phyloP scores from a whole-genome alignment of 2,797 vertebrate genomes.

The Crax fasciolata region DNA sequence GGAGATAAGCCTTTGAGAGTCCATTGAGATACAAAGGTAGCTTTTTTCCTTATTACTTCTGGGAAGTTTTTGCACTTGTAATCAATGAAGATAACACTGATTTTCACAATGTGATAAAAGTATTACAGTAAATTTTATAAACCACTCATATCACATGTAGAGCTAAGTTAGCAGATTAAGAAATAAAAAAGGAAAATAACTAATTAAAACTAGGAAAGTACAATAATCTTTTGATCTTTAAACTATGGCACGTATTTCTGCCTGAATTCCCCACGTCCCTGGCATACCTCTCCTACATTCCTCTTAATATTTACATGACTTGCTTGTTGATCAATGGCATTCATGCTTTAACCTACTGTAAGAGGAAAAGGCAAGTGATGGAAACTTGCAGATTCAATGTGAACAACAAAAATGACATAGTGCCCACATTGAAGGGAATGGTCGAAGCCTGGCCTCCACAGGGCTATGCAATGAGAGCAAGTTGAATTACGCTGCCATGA shows the following conservation, averaged over 20 bases:
- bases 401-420: neutral
- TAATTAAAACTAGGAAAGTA: neutral
- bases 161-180: neutral
- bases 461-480: neutral
- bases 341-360: neutral
- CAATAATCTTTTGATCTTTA: neutral
- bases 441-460: neutral
- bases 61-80: neutral
- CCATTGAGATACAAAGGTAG: neutral
- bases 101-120: neutral
- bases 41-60: conserved; percentile 11
- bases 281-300: neutral
- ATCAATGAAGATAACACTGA: neutral
- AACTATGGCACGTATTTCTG: neutral
- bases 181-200: neutral
- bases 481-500: neutral
- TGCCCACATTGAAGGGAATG: neutral
- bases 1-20: neutral
- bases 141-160: neutral
- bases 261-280: neutral
- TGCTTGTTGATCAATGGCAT: neutral
- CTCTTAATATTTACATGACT: neutral
- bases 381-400: neutral
- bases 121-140: neutral
- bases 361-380: neutral